These are phyloP conservation scores for Peromyscus eremicus DNA, from an alignment of 2,797 vertebrate genomes.

Conservation along the genomic window DNA sequence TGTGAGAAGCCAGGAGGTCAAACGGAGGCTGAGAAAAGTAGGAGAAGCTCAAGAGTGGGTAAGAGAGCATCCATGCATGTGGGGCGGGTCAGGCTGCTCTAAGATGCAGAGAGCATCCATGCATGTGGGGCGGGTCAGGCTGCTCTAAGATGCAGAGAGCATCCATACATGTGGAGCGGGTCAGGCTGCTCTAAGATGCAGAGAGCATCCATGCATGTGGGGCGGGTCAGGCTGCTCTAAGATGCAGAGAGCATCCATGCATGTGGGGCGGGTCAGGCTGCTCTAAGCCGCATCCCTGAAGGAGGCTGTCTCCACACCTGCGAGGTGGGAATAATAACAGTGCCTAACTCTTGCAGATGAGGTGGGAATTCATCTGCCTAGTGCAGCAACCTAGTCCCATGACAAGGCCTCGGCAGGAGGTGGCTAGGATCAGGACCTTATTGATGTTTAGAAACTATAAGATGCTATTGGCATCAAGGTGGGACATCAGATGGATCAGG, in stretches of 20 bases:
- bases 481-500: neutral
- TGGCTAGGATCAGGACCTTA: neutral
- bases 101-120: no score
- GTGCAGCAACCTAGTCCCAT: fast-evolving
- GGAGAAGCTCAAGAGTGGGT: neutral
- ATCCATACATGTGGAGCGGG: no score
- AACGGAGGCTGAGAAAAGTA: neutral
- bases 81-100: no score
- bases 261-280: no score
- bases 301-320: neutral
- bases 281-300: neutral
- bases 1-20: neutral
- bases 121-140: no score
- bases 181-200: neutral
- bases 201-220: no score
- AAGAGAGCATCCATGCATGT: neutral
- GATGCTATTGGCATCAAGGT: neutral
- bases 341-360: neutral
- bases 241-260: no score
- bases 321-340: neutral
- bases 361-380: neutral
- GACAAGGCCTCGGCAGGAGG: neutral
- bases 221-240: no score
- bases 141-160: no score
- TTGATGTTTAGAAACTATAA: neutral